A percentile compares a stretch with the other conserved stretches of the same genome.
Evolutionary conservation across 2,113 vertebrate species (phyloP).

Genomic region (Pampusana beccarii): DNA sequence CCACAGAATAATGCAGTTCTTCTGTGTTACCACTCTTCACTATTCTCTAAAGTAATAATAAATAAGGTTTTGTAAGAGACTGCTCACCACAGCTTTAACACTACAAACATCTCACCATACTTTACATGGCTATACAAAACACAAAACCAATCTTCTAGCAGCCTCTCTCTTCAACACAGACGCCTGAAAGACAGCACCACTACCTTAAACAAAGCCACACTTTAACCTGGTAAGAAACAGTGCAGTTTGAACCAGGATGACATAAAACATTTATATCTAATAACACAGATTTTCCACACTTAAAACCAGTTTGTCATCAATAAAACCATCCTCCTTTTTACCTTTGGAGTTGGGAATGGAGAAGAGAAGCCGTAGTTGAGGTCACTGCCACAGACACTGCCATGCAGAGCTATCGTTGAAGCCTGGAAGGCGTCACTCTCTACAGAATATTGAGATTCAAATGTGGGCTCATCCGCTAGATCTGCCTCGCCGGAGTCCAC

Average conservation of each 20-base stretch:
- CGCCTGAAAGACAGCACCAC: background rate
- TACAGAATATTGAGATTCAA: constrained; percentile 77
- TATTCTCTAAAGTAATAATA: background rate
- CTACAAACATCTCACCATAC: background rate
- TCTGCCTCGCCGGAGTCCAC: constrained; percentile 86
- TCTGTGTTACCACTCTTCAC: background rate
- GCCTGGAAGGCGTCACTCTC: constrained; percentile 82
- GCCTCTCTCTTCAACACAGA: background rate
- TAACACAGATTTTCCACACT: background rate
- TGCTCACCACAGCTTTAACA: background rate
- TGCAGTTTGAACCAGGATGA: background rate
- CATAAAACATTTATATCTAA: background rate
- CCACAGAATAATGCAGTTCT: background rate
- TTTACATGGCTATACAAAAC: background rate
- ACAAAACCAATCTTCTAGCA: background rate
- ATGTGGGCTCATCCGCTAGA: constrained; percentile 78
- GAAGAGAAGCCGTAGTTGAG: constrained; percentile 70
- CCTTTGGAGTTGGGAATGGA: constrained; percentile 82
- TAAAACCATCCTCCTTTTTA: constrained; percentile 57
- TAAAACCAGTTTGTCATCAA: background rate
- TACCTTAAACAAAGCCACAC: background rate
- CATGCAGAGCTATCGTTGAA: constrained; percentile 83
- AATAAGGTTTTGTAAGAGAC: background rate
- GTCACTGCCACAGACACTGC: constrained; percentile 78
- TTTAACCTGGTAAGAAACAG: background rate